Evolutionary conservation across 2,113 vertebrate species (phyloP), one percentile per base, ranked within the genome.

Genomic region (Tricholaema leucomelas): DNA sequence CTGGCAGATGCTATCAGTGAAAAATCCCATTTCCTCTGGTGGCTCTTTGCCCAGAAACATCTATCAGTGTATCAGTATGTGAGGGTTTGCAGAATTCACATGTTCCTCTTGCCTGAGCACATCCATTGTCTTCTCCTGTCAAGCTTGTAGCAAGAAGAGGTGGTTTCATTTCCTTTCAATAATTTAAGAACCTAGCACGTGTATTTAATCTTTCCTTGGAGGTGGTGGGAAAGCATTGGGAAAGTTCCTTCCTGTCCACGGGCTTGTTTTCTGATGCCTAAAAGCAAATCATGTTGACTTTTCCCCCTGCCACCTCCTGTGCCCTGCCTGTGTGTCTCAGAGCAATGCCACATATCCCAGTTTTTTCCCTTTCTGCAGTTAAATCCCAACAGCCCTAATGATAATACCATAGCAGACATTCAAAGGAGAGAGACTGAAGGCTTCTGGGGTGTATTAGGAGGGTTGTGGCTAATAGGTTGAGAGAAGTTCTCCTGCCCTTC

Each of bases 31-130:
- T 96, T 96, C 91, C 84, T 91, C 20, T 61, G n/a, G 27, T 96
- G 96, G 89, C 95, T 74, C 23, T 75, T 95, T 93, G 91, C 91
- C 93, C 94, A 94, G 96, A 92, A 92, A 88, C 56, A 54, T 90
- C 85, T 80, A 85, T 91, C 81, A 81, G 61, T 69, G 63, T 80
- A 85, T 91, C 81, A 81, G 61, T 69, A 66, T 90, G 77, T 71
- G 64, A 86, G 71, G 63, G 71, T 92, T 75, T 88, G 65, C 80
- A 91, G 79, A 74, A 94, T 88, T 65, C 90, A 77, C 55, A 91
- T 44, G 70, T 52, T 93, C 2, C 36, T 91, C 70, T 69, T 88
- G 60, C 81, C 86, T 82, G 33, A 90, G 55, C 35, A 73, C 15
- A 76, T 87, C 77, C 78, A 61, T 89, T 92, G 67, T 92, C 77